These are phyloP conservation scores for Crambe crambe DNA, from an alignment of 37 sponge, comb jelly and placozoan genomes.

Conservation along the genomic window DNA sequence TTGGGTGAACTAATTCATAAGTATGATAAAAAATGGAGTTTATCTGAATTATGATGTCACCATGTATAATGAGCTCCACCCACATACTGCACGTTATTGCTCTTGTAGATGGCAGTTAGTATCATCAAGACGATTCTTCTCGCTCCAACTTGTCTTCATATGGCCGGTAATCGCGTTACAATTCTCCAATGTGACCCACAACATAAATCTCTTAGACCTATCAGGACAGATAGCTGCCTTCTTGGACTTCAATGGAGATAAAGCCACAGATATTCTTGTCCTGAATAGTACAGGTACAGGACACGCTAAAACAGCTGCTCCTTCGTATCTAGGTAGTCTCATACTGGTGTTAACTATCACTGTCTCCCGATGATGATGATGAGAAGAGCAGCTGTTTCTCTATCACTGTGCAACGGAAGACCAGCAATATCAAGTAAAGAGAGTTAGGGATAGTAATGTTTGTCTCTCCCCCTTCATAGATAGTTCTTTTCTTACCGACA, in stretches of 20 bases:
- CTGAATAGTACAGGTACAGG: constrained; percentile 7
- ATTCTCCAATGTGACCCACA: constrained; percentile 28
- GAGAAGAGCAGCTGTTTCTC: constrained; percentile 25
- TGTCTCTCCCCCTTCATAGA: no score
- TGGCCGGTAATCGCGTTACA: background rate
- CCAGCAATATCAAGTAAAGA: background rate
- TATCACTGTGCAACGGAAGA: background rate
- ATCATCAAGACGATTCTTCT: no score
- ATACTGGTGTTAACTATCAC: background rate
- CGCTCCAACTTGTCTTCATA: background rate
- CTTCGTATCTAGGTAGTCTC: no score
- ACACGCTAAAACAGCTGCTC: background rate
- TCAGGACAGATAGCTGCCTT: constrained; percentile 17
- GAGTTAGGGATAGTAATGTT: no score
- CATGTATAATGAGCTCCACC: no score
- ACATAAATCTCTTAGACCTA: background rate
- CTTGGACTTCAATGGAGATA: constrained; percentile 51
- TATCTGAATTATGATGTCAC: no score
- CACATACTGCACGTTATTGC: background rate
- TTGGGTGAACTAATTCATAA: no score
- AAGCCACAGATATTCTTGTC: constrained; percentile 44
- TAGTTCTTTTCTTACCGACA: background rate
- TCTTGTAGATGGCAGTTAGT: background rate
- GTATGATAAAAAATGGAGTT: no score
- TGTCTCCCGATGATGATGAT: background rate